Conservation (phyloP, 2,797 vertebrate genomes). For the Atherinosoma microstoma region DNA sequence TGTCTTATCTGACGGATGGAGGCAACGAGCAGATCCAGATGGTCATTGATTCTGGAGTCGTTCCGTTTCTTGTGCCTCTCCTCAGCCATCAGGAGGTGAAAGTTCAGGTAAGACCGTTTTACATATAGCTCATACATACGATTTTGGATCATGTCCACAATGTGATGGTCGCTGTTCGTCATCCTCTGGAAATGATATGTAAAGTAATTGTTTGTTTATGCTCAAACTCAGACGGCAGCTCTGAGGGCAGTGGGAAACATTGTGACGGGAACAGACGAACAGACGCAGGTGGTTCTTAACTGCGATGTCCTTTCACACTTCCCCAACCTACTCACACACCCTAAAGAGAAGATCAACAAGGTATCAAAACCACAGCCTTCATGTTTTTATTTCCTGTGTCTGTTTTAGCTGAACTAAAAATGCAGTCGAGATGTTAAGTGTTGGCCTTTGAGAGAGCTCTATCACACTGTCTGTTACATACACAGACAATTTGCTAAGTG, state of each 20-base stretch:
- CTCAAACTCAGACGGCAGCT: constrained; percentile 89
- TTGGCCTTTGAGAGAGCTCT: not conserved
- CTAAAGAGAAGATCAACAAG: constrained; percentile 99
- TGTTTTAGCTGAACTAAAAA: not conserved
- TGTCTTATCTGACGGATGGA: constrained; percentile 98
- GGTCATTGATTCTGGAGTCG: constrained; percentile 99
- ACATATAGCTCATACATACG: not conserved
- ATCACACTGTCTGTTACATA: no score
- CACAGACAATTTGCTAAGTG: no score
- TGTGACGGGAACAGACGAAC: constrained; percentile 98
- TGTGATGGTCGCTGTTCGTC: not conserved
- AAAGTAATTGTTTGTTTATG: not conserved
- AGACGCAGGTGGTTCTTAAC: constrained; percentile 99
- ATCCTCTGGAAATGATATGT: not conserved
- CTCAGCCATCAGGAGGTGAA: constrained; percentile 99
- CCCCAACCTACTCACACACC: constrained; percentile 95
- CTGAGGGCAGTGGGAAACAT: constrained; percentile 99
- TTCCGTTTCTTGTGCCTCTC: constrained; percentile 97
- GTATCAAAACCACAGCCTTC: constrained; percentile 68
- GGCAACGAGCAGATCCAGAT: constrained; percentile 99
- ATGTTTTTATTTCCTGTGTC: not conserved
- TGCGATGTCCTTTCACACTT: constrained; percentile 98
- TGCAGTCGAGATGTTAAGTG: not conserved
- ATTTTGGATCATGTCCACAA: not conserved
- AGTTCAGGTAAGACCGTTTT: constrained; percentile 90